Evolutionary conservation across 2,888 invertebrate genomes (phyloP).

Genomic region (Neelides folsomi): DNA sequence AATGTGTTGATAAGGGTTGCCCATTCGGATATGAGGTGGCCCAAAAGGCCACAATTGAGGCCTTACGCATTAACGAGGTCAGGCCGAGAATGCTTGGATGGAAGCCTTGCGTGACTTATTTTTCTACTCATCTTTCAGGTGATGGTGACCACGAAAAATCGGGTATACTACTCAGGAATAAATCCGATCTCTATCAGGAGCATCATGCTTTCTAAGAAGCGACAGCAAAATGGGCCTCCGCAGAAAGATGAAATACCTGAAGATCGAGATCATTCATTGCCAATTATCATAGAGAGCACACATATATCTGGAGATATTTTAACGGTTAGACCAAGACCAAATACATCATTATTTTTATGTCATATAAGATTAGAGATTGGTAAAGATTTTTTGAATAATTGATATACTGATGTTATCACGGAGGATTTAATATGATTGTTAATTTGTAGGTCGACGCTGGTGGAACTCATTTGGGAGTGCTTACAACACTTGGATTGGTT

Average conservation of each 20-base stretch:
- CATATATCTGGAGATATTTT: slow-evolving; percentile 50
- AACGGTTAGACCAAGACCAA: slow-evolving; percentile 37
- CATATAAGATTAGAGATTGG: not conserved
- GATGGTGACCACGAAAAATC: slow-evolving; percentile 29
- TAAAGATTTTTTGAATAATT: not conserved
- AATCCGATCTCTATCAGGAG: slow-evolving; percentile 27
- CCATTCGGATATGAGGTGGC: too few species aligned
- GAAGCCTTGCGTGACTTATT: too few species aligned
- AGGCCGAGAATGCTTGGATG: too few species aligned
- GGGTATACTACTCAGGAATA: slow-evolving; percentile 27
- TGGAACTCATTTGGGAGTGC: slow-evolving; percentile 29
- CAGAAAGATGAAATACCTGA: slow-evolving; percentile 19
- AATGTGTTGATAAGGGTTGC: too few species aligned
- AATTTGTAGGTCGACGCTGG: slow-evolving; percentile 20
- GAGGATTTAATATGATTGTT: not conserved
- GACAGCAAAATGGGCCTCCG: slow-evolving; percentile 15
- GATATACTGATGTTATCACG: not conserved
- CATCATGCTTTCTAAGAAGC: slow-evolving; percentile 18
- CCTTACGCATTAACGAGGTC: too few species aligned
- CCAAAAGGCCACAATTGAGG: too few species aligned
- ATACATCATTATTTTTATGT: not conserved
- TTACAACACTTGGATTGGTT: slow-evolving; percentile 29
- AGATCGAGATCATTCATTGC: slow-evolving; percentile 44
- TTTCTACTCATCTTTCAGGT: slow-evolving; percentile 14
- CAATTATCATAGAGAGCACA: slow-evolving; percentile 49